Evolutionary conservation across 2,888 invertebrate genomes (phyloP).

Genomic region (Digitonthophagus gazella): DNA sequence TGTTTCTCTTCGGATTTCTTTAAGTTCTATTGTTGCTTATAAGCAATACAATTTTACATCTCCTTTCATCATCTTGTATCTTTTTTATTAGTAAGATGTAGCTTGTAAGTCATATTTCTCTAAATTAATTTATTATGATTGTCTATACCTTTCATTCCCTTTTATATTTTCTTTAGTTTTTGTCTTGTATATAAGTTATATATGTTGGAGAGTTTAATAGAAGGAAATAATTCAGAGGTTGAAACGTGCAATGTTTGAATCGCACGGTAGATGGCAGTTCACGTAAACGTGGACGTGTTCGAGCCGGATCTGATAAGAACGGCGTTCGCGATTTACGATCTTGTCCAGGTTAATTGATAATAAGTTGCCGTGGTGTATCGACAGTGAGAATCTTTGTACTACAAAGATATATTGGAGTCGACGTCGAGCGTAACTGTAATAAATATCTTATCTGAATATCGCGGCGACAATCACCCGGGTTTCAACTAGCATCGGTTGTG

Average conservation of each 20-base stretch:
- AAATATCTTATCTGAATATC: not conserved
- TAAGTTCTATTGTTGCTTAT: too few species aligned
- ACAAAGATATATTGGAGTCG: not conserved
- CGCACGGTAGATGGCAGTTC: not conserved
- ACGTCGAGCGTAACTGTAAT: not conserved
- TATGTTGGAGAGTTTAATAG: not conserved
- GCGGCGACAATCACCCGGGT: not conserved
- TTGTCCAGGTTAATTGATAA: conserved; percentile 26
- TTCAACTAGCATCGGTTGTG: not conserved
- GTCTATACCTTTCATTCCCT: too few species aligned
- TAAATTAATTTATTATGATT: too few species aligned
- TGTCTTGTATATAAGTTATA: not conserved
- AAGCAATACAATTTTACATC: too few species aligned
- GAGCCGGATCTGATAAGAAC: not conserved
- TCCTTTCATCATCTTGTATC: too few species aligned
- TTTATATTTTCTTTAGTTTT: too few species aligned
- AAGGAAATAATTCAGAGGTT: not conserved
- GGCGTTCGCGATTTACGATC: conserved; percentile 21
- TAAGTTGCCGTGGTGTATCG: conserved; percentile 21
- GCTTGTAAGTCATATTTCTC: too few species aligned
- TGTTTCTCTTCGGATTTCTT: too few species aligned
- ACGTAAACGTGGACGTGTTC: not conserved
- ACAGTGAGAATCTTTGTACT: not conserved
- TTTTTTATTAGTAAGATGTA: too few species aligned
- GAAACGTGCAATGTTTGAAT: not conserved